These are phyloP conservation scores for Cheiracanthium punctorium DNA, from an alignment of 2,888 invertebrate genomes.

Conservation along the genomic window DNA sequence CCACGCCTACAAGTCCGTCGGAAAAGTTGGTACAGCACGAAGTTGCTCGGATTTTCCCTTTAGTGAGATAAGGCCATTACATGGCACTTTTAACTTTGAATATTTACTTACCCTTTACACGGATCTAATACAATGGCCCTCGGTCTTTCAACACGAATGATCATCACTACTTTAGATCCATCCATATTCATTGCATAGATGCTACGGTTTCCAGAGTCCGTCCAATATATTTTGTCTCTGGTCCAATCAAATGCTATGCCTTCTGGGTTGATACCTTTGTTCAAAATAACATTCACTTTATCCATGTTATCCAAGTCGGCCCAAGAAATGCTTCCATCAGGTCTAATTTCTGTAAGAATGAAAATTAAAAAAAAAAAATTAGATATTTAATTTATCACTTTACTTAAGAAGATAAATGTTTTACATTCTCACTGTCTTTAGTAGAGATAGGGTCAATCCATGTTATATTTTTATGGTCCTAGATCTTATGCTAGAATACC, in stretches of 20 bases:
- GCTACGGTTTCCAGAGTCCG: constrained; percentile 94
- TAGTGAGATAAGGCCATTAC: too few species aligned
- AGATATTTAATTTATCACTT: too few species aligned
- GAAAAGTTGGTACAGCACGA: too few species aligned
- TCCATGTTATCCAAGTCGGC: constrained; percentile 85
- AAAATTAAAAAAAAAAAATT: too few species aligned
- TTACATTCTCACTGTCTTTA: too few species aligned
- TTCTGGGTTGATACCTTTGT: constrained; percentile 88
- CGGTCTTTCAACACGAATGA: constrained; percentile 93
- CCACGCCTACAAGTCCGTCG: too few species aligned
- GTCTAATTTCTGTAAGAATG: constrained; percentile 82
- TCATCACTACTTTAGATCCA: constrained; percentile 90
- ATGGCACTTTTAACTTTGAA: too few species aligned
- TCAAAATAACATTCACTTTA: constrained; percentile 71
- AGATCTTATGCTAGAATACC: too few species aligned
- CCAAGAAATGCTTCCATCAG: constrained; percentile 91
- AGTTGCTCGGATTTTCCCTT: too few species aligned
- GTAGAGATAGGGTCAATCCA: too few species aligned
- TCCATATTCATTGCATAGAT: constrained; percentile 96
- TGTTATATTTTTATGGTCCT: too few species aligned
- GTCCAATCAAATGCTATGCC: constrained; percentile 99
- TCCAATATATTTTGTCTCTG: constrained; percentile 97
- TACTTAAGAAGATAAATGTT: too few species aligned
- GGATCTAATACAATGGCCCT: constrained; percentile 97
- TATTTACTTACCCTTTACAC: constrained; percentile 85